A percentile compares a stretch with the other conserved stretches of the same genome.
phyloP scores from a whole-genome alignment of 2,888 invertebrate species.

The Morpho deidamia region DNA sequence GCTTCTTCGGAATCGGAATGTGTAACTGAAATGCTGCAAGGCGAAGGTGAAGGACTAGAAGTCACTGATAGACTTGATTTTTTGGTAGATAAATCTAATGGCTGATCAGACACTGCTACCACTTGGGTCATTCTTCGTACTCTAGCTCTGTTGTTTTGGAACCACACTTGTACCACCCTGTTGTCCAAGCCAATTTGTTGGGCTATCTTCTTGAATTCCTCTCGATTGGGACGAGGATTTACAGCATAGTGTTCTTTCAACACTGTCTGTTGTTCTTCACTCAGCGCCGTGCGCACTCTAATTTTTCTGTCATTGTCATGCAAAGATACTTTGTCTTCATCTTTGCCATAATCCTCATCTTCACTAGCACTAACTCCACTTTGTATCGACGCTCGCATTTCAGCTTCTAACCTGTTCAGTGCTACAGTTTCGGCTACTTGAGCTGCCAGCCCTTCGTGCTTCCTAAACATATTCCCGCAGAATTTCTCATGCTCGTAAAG shows the following conservation, averaged over 20 bases:
- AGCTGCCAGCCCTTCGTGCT: constrained; percentile 87
- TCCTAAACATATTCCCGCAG: constrained; percentile 76
- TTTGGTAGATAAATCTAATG: constrained; percentile 94
- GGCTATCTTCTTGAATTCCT: constrained; percentile 94
- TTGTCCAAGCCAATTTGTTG: constrained; percentile 85
- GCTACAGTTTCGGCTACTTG: constrained; percentile 84
- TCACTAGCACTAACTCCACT: constrained; percentile 79
- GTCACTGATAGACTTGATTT: constrained; percentile 78
- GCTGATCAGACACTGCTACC: constrained; percentile 81
- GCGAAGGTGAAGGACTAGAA: constrained; percentile 81
- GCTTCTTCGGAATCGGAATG: constrained; percentile 84
- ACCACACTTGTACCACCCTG: constrained; percentile 95
- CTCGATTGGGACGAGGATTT: constrained; percentile 96
- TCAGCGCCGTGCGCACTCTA: constrained; percentile 94
- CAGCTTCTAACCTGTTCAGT: constrained; percentile 71
- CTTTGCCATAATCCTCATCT: constrained; percentile 78
- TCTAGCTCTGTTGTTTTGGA: constrained; percentile 95
- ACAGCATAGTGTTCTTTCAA: constrained; percentile 92
- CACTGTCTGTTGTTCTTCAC: constrained; percentile 94
- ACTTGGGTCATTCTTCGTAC: constrained; percentile 83
- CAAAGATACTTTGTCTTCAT: constrained; percentile 75
- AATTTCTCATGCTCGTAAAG: constrained; percentile 86
- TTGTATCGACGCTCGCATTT: constrained; percentile 69
- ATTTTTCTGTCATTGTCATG: constrained; percentile 87
- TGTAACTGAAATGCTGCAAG: constrained; percentile 80